Evolutionary conservation across 2,888 invertebrate genomes (phyloP).

Genomic region (Diaperis boleti): DNA sequence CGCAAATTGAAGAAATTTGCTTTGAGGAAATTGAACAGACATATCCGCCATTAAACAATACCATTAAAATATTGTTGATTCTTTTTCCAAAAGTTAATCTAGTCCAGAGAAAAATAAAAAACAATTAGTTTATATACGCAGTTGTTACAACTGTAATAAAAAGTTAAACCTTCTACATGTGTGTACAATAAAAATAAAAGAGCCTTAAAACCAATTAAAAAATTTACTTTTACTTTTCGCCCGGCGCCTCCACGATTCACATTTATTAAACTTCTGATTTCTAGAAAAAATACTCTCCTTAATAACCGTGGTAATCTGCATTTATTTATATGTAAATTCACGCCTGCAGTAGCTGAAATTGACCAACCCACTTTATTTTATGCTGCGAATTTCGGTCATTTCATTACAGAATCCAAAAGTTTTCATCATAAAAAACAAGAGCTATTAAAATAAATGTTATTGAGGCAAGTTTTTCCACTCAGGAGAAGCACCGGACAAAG

Average conservation of each 20-base stretch:
- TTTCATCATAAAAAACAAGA: slow-evolving; percentile 10
- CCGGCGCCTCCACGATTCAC: slow-evolving; percentile 4
- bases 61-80: slow-evolving; percentile 11
- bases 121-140: neutral
- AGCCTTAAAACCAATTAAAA: slow-evolving; percentile 1
- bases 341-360: neutral
- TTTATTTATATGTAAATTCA: slow-evolving; percentile 15
- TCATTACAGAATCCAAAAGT: slow-evolving; percentile 15
- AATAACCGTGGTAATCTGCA: no score
- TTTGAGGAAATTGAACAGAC: slow-evolving; percentile 38
- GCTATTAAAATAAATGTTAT: slow-evolving; percentile 23
- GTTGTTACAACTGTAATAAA: neutral
- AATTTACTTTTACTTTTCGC: neutral
- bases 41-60: slow-evolving; percentile 20
- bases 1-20: slow-evolving; percentile 39
- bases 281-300: no score
- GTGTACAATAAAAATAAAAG: neutral
- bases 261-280: neutral
- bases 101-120: neutral
- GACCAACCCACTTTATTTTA: neutral
- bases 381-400: slow-evolving; percentile 5
- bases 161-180: neutral
- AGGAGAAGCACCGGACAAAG: neutral
- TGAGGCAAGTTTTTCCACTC: slow-evolving; percentile 17
- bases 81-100: neutral